Evolutionary conservation across 2,113 vertebrate species (phyloP).

Genomic region (Morphnarchus princeps): DNA sequence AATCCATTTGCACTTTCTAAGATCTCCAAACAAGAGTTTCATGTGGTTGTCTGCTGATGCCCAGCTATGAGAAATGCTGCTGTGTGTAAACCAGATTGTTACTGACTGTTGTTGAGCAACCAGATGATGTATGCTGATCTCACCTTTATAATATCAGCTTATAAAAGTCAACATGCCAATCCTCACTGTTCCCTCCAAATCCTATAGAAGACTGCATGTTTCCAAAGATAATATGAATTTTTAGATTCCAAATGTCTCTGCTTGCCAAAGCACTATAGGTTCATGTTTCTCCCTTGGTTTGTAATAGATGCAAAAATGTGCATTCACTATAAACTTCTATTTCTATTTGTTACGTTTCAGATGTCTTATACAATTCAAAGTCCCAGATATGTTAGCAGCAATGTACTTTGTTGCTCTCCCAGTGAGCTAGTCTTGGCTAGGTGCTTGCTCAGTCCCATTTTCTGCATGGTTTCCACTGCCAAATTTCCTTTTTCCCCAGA

Average conservation of each 20-base stretch:
- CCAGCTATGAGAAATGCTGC: background rate
- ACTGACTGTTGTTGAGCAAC: background rate
- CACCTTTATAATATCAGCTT: background rate
- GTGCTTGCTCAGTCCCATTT: fast-evolving
- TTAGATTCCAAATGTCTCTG: background rate
- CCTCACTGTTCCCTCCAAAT: background rate
- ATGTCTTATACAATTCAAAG: background rate
- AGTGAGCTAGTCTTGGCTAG: background rate
- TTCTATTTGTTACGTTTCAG: background rate
- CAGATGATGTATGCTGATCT: background rate
- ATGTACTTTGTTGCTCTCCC: background rate
- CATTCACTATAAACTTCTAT: background rate
- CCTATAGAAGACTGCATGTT: background rate
- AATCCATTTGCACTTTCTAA: background rate
- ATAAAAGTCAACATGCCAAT: background rate
- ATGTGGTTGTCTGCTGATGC: background rate
- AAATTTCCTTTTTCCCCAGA: background rate
- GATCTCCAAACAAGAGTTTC: background rate
- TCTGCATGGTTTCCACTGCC: background rate
- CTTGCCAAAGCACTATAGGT: background rate
- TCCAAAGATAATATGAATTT: background rate
- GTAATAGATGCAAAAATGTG: background rate
- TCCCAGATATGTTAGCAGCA: background rate
- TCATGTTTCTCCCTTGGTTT: background rate
- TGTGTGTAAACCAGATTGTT: background rate